These are phyloP conservation scores for Tridacna gigas DNA, from an alignment of 2,888 invertebrate species.

Conservation along the genomic window DNA sequence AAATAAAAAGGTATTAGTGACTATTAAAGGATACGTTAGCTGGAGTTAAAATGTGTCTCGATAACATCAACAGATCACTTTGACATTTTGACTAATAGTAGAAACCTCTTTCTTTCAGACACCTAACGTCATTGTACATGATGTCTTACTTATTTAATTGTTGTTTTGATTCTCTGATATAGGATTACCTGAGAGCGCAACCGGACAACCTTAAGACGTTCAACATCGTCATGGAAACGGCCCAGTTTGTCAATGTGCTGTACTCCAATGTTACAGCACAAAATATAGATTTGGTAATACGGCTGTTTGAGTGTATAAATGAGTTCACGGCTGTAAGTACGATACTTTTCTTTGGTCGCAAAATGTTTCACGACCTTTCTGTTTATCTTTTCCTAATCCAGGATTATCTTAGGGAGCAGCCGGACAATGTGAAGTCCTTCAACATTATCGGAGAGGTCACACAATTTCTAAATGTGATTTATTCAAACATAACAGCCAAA, in stretches of 20 bases:
- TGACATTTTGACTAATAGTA: too few relatives aligned
- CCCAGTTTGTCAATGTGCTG: constrained; percentile 83
- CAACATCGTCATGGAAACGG: constrained; percentile 84
- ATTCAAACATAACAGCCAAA: constrained; percentile 83
- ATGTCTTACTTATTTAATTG: constrained; percentile 2
- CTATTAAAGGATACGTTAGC: too few relatives aligned
- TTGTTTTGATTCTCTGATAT: constrained; percentile 41
- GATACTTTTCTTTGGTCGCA: not conserved
- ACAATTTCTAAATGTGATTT: constrained; percentile 83
- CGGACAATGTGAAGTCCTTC: constrained; percentile 85
- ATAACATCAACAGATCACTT: too few relatives aligned
- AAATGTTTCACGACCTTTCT: constrained; percentile 1
- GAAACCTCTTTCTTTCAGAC: too few relatives aligned
- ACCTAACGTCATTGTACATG: too few relatives aligned
- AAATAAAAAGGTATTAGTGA: too few relatives aligned
- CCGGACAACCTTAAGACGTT: constrained; percentile 85
- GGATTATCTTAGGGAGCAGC: constrained; percentile 85
- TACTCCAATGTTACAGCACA: constrained; percentile 83
- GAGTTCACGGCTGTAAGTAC: constrained; percentile 84
- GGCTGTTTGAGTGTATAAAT: constrained; percentile 84
- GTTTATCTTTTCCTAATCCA: constrained; percentile 57
- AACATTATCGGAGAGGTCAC: constrained; percentile 84
- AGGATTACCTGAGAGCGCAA: constrained; percentile 85
- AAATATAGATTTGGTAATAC: constrained; percentile 83
- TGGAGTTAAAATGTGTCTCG: too few relatives aligned